A percentile compares a stretch with the other conserved stretches of the same genome.
Conservation (phyloP, 1,140 invertebrate genomes). For the Maniola jurtina region DNA sequence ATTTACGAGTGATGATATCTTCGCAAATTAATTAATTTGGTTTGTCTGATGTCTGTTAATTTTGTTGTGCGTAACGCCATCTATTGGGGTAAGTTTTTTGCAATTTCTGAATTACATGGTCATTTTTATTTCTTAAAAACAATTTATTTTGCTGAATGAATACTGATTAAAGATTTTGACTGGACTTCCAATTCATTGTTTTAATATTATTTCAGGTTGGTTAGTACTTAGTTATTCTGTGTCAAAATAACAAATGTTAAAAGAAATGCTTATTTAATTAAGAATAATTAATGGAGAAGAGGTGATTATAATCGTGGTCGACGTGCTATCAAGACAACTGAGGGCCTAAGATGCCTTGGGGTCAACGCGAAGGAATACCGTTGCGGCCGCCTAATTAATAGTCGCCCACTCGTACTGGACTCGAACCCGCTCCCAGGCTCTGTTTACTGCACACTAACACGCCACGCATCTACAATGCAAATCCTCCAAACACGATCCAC, state of each 20-base stretch:
- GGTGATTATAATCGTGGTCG: constrained; percentile 1
- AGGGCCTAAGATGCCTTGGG: constrained; percentile 40
- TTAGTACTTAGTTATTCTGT: too few relatives aligned
- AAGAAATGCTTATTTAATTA: neutral
- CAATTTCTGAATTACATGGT: neutral
- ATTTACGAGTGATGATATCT: neutral
- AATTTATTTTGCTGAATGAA: too few relatives aligned
- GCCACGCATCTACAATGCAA: constrained; percentile 69
- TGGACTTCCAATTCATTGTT: too few relatives aligned
- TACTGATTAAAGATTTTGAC: too few relatives aligned
- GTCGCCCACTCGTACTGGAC: constrained; percentile 49
- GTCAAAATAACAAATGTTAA: too few relatives aligned
- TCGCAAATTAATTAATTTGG: neutral
- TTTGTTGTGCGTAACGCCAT: constrained; percentile 55
- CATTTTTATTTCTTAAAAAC: too few relatives aligned
- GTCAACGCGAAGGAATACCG: constrained; percentile 42
- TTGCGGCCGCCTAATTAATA: constrained; percentile 61
- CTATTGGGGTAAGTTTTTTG: constrained; percentile 31
- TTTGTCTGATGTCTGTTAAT: constrained; percentile 30
- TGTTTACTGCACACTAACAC: constrained; percentile 49
- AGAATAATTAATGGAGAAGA: neutral
- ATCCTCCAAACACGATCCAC: constrained; percentile 51
- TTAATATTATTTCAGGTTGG: too few relatives aligned
- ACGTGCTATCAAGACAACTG: constrained; percentile 40
- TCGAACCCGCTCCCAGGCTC: constrained; percentile 46